Percentiles rank a stretch among this genome's conserved stretches.
Evolutionary conservation across 2,888 invertebrate species (phyloP).

Genomic region (Temnothorax rugatulus): DNA sequence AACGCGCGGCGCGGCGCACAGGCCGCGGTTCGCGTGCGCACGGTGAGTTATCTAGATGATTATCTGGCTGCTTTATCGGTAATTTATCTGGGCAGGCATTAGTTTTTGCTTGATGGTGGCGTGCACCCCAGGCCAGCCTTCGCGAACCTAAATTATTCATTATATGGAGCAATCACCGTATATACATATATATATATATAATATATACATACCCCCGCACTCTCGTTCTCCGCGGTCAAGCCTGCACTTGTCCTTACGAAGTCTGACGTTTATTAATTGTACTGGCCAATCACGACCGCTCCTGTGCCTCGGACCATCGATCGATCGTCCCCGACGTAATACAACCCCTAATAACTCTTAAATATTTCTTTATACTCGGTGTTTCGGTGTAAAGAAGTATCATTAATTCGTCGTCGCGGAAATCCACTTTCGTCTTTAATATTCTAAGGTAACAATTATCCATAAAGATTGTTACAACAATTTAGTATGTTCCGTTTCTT

Average conservation of each 20-base stretch:
- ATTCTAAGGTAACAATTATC: not conserved
- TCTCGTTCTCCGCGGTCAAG: constrained; percentile 35
- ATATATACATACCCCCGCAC: not conserved
- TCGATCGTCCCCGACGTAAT: constrained; percentile 43
- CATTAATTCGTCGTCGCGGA: not conserved
- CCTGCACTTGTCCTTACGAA: constrained; percentile 62
- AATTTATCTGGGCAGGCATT: constrained; percentile 86
- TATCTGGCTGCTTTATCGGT: constrained; percentile 85
- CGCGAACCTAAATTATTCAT: constrained; percentile 85
- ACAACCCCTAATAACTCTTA: constrained; percentile 11
- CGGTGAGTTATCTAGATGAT: constrained; percentile 84
- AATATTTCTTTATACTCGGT: not conserved
- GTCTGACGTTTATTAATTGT: constrained; percentile 71
- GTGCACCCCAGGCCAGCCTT: constrained; percentile 82
- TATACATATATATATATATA: constrained; percentile 23
- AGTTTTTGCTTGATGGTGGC: constrained; percentile 85
- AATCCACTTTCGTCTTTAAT: not conserved
- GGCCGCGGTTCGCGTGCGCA: constrained; percentile 78
- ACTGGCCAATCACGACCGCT: constrained; percentile 47
- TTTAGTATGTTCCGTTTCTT: not conserved
- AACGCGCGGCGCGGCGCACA: constrained; percentile 46
- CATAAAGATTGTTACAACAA: not conserved
- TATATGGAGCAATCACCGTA: constrained; percentile 79
- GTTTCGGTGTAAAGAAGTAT: not conserved
- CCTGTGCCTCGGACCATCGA: constrained; percentile 18